Percentiles rank a stretch among this genome's conserved stretches.
phyloP scores from a whole-genome alignment of 2,797 vertebrate genomes.

The Hipposideros larvatus region DNA sequence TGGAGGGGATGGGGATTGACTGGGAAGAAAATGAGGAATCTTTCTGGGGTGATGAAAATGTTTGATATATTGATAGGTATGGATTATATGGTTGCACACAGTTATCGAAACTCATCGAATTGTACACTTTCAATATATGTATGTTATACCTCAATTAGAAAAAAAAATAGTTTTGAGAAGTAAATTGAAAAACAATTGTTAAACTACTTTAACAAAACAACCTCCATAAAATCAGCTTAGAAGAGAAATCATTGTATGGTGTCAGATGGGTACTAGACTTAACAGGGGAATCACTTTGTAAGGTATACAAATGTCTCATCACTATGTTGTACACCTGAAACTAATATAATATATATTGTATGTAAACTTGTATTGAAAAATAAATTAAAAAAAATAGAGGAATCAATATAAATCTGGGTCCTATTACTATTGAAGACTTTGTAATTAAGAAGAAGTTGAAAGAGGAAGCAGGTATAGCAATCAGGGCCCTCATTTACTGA shows the following conservation, averaged over 20 bases:
- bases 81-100: background rate
- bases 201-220: background rate
- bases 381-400: background rate
- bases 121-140: background rate
- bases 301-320: background rate
- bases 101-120: background rate
- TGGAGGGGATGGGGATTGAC: background rate
- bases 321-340: background rate
- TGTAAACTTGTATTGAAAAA: background rate
- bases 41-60: background rate
- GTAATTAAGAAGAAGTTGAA: background rate
- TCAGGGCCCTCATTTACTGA: background rate
- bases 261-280: background rate
- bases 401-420: background rate
- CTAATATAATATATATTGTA: background rate
- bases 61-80: background rate
- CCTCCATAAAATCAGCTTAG: background rate
- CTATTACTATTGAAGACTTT: background rate
- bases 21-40: background rate
- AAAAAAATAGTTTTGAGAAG: constrained; percentile 27
- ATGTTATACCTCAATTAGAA: background rate
- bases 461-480: background rate
- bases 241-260: background rate
- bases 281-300: background rate
- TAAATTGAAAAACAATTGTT: constrained; percentile 19